These are phyloP conservation scores for Catostomus latipinnis DNA, from an alignment of 2,797 vertebrate species.

Conservation along the genomic window DNA sequence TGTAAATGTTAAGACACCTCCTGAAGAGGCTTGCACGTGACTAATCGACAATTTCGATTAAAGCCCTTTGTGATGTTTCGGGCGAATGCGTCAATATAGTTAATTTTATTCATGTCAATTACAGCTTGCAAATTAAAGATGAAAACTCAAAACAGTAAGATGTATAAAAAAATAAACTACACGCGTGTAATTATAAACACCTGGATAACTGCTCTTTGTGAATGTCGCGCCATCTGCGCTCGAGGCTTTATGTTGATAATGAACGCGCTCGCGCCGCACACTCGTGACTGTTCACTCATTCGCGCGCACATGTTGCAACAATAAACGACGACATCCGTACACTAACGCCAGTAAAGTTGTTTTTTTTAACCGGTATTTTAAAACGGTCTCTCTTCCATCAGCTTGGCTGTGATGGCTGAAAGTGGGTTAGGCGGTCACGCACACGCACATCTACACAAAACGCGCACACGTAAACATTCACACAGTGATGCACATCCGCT, in stretches of 20 bases:
- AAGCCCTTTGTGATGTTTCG: conserved; percentile 13
- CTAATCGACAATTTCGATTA: neutral
- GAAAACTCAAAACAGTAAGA: neutral
- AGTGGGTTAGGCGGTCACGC: conserved; percentile 83
- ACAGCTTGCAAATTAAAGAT: neutral
- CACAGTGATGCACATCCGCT: conserved; percentile 40
- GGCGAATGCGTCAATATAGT: neutral
- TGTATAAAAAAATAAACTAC: too few relatives aligned
- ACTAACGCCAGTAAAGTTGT: neutral
- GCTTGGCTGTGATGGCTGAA: conserved; percentile 46
- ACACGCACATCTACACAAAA: conserved; percentile 56
- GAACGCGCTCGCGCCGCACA: conserved; percentile 33
- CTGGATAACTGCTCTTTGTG: conserved; percentile 19
- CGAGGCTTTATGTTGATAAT: conserved; percentile 38
- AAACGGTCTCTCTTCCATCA: neutral
- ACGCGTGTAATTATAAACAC: neutral
- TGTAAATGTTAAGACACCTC: neutral
- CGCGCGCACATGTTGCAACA: conserved; percentile 35
- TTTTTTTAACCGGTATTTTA: neutral
- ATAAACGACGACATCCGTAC: neutral
- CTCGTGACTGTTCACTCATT: conserved; percentile 48
- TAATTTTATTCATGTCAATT: neutral
- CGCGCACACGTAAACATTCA: conserved; percentile 46
- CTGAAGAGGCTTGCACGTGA: neutral
- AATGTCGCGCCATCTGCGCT: neutral